phyloP scores from a whole-genome alignment of 2,113 vertebrate genomes.

The Uria lomvia region DNA sequence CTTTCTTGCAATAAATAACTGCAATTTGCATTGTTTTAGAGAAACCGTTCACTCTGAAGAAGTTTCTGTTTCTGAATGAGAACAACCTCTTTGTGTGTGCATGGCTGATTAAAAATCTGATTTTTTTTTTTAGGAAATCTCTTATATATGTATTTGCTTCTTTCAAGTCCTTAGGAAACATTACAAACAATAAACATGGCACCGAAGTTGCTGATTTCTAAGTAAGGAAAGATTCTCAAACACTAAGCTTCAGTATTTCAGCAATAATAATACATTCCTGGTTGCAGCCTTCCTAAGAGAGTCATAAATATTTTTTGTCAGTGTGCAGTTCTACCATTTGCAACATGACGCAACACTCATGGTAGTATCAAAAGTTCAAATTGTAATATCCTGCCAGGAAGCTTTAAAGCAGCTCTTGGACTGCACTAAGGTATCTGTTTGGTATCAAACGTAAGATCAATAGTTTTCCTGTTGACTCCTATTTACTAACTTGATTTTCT shows the following conservation, averaged over 20 bases:
- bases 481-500: not conserved
- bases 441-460: not conserved
- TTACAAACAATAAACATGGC: not conserved
- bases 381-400: not conserved
- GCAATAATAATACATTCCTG: not conserved
- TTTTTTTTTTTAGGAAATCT: not conserved
- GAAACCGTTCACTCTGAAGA: not conserved
- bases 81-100: not conserved
- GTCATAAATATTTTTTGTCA: not conserved
- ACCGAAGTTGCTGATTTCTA: not conserved
- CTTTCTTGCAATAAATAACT: not conserved
- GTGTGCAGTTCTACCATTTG: not conserved
- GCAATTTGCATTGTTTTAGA: not conserved
- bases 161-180: not conserved
- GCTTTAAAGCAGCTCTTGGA: not conserved
- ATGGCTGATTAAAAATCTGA: not conserved
- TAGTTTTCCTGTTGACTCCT: not conserved
- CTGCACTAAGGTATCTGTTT: not conserved
- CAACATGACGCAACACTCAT: fast-evolving
- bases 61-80: not conserved
- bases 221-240: not conserved
- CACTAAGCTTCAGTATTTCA: not conserved
- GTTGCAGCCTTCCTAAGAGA: not conserved
- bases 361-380: not conserved
- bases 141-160: not conserved